Evolutionary conservation across 2,113 vertebrate genomes (phyloP), one percentile per base, ranked within the genome.

Genomic region (Leucoraja erinaceus): DNA sequence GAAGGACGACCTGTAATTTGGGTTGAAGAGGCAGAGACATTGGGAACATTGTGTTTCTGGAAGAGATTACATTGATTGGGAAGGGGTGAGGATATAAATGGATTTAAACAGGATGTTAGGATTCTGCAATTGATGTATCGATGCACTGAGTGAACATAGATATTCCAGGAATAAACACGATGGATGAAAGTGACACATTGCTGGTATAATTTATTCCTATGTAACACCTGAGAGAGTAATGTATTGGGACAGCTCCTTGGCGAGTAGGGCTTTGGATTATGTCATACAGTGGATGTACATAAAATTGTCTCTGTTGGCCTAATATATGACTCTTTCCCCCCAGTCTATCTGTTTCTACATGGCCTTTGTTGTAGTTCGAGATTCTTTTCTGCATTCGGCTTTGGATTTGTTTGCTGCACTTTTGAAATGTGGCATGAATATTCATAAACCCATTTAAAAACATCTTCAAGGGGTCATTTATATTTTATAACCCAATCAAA

Each of bases 361-460:
- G 5, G n/a, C 31, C 28, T 91, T 68, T 25, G 5, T 63, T 91
- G 31, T 22, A 47, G 33, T 38, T 70, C 88, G 47, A 18, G 10
- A 7, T 90, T 70, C 0, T 90, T 16, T 91, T 47, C 4, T 63
- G 38, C 8, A 47, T 68, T 91, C 33, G 11, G 63, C 31, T 22
- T 20, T 38, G 9, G 61, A 78, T 33, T n/a, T 78, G 33, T 72
- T 91, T 33, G 63, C 33, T 70, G 66, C 33, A 70, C 31, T 91
- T 33, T 72, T 90, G 61, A 33, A 90, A 18, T 91, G 31, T 20
- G 70, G 70, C 20, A 70, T 91, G 61, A 91, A 91, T 91, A 90
- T 70, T n/a, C 8, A 2, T 90, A 20, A 90, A 47, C 9, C 20
- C 20, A 70, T 38, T 38, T 88, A 31, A 47, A n/a, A 70, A 47